Base-by-base conservation (phyloP, 2,797 vertebrate genomes). In the Microctenopoma lineatum region DNA sequence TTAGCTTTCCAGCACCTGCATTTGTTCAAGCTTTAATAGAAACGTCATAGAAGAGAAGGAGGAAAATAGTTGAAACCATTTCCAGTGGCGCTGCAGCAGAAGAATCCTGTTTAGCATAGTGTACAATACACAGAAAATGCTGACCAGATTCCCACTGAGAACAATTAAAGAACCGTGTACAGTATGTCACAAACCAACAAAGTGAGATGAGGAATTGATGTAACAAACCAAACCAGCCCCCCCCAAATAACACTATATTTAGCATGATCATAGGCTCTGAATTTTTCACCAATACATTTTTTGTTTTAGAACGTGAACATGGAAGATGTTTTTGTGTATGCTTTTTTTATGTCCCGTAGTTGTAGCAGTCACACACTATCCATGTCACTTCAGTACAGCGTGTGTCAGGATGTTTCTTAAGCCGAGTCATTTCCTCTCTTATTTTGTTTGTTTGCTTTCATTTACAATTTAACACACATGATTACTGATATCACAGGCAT, bases 401-500 rank as follows among this genome's bases (percentile, higher is more conserved):
- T 64, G 73, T 78, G 66, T 64, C 61, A 73, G 60, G 70, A 56
- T 57, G 59, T 59, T 72, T 68, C 82, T 85, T 65, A 81, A 76
- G 66, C 69, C 59, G 59, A 78, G 64, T 78, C 66, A 44, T 75
- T 79, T 56, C 55, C 73, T 81, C 73, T 75, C 71, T 73, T 25
- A 26, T 66, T 63, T 59, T 36, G 84, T 80, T 77, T 21, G 57
- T 60, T 85, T 81, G 77, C 84, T 89, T 86, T 70, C 66, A 59
- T 79, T 78, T 71, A 74, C 81, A 73, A 84, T 83, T 90, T 83
- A 89, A 88, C 81, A 79, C 75, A 82, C 72, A 42, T 84, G 79
- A 90, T 88, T 79, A 87, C 83, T 84, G 86, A 91, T 87, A 89
- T 88, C 82, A 85, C 77, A 76, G 83, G 84, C 84, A 86, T 73